Conservation (phyloP, 2,888 invertebrate species). For the Harpalus rubripes region DNA sequence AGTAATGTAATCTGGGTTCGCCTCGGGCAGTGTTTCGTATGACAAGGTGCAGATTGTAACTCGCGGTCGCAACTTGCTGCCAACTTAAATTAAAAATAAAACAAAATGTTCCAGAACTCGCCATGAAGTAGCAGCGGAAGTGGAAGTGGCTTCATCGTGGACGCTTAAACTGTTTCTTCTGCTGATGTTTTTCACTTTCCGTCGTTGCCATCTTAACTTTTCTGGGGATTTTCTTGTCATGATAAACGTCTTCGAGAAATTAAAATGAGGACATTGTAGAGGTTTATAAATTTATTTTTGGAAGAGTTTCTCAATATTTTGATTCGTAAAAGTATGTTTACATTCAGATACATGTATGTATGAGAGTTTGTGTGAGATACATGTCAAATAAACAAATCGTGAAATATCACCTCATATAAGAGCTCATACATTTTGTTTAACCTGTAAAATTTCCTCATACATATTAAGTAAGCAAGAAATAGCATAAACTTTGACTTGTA, state of each 20-base stretch:
- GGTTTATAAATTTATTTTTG: background rate
- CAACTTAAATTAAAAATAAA: conserved; percentile 63
- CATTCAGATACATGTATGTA: too few relatives aligned
- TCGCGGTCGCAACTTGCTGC: conserved; percentile 37
- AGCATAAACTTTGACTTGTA: too few relatives aligned
- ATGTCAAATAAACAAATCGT: too few relatives aligned
- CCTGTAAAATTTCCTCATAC: too few relatives aligned
- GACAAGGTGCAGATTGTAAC: conserved; percentile 64
- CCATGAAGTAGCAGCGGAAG: background rate
- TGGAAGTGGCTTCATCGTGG: conserved; percentile 46
- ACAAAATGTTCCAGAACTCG: conserved; percentile 50
- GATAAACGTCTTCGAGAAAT: conserved; percentile 10
- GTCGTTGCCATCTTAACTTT: conserved; percentile 6
- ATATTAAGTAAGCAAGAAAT: too few relatives aligned
- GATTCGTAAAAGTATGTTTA: too few relatives aligned
- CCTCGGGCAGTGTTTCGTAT: conserved; percentile 51
- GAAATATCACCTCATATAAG: too few relatives aligned
- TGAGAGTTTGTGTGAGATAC: too few relatives aligned
- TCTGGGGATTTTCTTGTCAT: conserved; percentile 29
- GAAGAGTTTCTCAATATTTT: too few relatives aligned
- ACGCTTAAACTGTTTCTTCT: conserved; percentile 46
- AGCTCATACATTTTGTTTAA: too few relatives aligned
- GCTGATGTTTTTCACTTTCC: conserved; percentile 27
- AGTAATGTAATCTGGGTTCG: conserved; percentile 44
- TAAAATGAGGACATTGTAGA: background rate